Evolutionary conservation across 2,888 invertebrate genomes (phyloP), one percentile per base, ranked within the genome.

Genomic region (Habroteleia sp.): DNA sequence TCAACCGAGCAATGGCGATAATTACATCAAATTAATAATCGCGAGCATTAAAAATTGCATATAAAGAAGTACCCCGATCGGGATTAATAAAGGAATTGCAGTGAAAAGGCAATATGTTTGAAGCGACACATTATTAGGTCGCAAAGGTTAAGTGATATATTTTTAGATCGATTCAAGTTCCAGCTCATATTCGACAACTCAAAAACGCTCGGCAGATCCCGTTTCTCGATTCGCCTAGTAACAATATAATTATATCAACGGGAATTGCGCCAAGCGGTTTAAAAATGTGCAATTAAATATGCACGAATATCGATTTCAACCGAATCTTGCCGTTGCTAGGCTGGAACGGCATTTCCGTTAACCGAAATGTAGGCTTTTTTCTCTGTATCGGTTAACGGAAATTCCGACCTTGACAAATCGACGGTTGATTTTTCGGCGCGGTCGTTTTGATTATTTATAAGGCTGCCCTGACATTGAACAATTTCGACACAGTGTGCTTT

Each of bases 221-320:
- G 23, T 17, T 29, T 56, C 23, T 27, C 29, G 29, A 13, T 31
- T 52, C 52, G 60, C 60, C 31, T 60, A 52, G 52, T 39, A 69
- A 60, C 69, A 69, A 44, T 41, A 37, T 52, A 52, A 60, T 58
- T 60, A 35, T 37, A 52, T 14, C 44, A 10, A 37, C 39, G 56
- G 50, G 60, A 60, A 60, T 60, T 52, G 20, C 52, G 6, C 17
- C 13, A 31, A 20, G 41, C 6, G 2, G 27, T 60, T 52, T 52
- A 60, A 69, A 69, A 69, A 60, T 60, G 60, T 44, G 54, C 54
- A 54, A 62, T 71, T 54, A 71, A 71, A 17, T 71, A 39, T 44
- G 23, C 54, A 27, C 50, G 44, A 39, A 41, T 58, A 62, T 71
- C 46, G 62, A 71, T 71, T 25, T 10, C 13, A 23, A 41, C 14